A percentile compares a stretch with the other conserved stretches of the same genome.
phyloP scores from a whole-genome alignment of 2,888 invertebrate genomes.

The Microchrysa polita region DNA sequence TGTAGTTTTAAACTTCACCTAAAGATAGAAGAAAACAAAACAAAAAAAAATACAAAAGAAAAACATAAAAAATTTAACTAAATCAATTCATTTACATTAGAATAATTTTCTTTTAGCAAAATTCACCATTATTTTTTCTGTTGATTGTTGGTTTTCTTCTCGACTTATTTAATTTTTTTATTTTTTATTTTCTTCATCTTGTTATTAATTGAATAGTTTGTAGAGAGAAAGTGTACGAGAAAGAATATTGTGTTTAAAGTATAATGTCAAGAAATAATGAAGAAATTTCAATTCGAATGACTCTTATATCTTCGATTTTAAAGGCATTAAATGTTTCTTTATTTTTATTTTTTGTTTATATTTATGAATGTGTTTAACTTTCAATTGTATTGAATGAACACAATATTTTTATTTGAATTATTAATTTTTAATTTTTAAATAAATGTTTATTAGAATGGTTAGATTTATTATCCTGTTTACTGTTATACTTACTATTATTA shows the following conservation, averaged over 20 bases:
- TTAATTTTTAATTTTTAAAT: conserved; percentile 18
- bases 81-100: too few species aligned
- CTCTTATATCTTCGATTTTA: not conserved
- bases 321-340: conserved; percentile 18
- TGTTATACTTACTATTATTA: conserved; percentile 34
- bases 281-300: conserved; percentile 5
- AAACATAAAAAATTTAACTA: not conserved
- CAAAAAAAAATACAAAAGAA: not conserved
- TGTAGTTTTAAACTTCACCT: too few species aligned
- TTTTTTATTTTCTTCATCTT: conserved; percentile 20
- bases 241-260: conserved; percentile 12
- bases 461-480: conserved; percentile 18
- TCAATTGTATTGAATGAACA: not conserved
- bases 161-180: conserved; percentile 14
- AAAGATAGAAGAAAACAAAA: not conserved
- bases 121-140: not conserved
- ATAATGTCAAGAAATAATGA: too few species aligned
- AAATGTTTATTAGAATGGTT: conserved; percentile 28
- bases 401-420: conserved; percentile 4
- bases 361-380: conserved; percentile 36
- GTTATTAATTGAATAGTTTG: conserved; percentile 24
- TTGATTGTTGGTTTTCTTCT: not conserved
- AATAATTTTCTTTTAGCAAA: not conserved
- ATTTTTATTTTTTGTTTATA: conserved; percentile 24
- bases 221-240: too few species aligned